These are phyloP conservation scores for Lynx canadensis DNA, from an alignment of 2,113 vertebrate genomes.

Conservation along the genomic window DNA sequence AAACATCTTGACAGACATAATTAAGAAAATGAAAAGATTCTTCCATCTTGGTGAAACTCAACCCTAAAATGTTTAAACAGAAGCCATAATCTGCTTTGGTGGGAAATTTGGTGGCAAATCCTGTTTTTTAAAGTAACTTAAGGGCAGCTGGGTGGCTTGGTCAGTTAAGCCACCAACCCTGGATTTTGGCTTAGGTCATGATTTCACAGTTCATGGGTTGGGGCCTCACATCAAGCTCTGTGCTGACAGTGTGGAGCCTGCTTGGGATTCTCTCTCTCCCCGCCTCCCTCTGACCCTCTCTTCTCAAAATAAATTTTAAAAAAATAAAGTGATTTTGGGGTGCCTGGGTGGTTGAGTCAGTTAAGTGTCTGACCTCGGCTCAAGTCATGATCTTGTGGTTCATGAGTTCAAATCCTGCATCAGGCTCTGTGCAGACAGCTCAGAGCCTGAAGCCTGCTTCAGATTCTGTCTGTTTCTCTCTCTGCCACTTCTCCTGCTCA, in stretches of 20 bases:
- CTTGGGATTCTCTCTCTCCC: not conserved
- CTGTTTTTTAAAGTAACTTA: not conserved
- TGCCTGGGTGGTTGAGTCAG: too few relatives aligned
- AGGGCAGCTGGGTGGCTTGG: not conserved
- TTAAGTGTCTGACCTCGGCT: too few relatives aligned
- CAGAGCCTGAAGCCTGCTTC: too few relatives aligned
- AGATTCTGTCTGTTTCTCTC: not conserved
- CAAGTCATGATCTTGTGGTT: too few relatives aligned
- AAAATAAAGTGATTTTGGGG: too few relatives aligned
- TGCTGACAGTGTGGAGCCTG: not conserved
- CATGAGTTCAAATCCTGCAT: too few relatives aligned
- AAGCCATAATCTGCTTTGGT: not conserved
- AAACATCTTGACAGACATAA: not conserved
- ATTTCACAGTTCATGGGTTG: not conserved
- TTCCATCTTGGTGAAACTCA: not conserved
- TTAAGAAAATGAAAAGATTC: not conserved
- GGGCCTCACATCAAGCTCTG: not conserved
- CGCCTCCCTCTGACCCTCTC: too few relatives aligned
- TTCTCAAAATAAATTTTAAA: too few relatives aligned
- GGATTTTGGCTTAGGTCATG: not conserved
- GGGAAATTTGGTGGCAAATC: not conserved
- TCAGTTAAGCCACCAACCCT: not conserved
- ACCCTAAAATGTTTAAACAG: not conserved
- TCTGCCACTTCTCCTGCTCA: too few relatives aligned
- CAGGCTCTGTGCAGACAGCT: too few relatives aligned